phyloP scores from a whole-genome alignment of 2,113 vertebrate genomes.

The Microcebus griseorufus region DNA sequence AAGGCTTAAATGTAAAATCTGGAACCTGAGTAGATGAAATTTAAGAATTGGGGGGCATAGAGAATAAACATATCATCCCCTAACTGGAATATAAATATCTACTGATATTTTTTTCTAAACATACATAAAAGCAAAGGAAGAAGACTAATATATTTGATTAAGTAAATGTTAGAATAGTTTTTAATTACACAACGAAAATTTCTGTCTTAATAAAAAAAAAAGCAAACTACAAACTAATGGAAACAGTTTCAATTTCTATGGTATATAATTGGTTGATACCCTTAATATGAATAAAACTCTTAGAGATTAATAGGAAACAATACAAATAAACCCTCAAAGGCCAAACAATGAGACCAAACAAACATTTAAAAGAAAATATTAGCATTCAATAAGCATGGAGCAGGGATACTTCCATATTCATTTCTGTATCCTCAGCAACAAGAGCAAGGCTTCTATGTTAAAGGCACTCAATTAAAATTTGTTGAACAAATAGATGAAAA shows the following conservation, averaged over 20 bases:
- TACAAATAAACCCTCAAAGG: background rate
- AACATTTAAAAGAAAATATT: background rate
- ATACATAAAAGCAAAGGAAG: background rate
- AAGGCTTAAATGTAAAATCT: background rate
- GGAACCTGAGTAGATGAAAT: background rate
- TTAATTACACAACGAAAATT: background rate
- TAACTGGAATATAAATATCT: background rate
- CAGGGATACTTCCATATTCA: background rate
- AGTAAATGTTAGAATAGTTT: background rate
- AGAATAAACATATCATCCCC: background rate
- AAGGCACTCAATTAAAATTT: background rate
- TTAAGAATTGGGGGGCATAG: background rate
- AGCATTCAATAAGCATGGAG: background rate
- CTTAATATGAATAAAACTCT: background rate
- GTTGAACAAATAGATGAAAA: background rate
- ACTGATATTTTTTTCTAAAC: background rate
- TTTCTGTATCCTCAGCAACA: background rate
- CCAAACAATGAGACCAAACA: background rate
- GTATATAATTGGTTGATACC: background rate
- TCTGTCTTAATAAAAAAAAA: background rate
- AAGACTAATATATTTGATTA: background rate
- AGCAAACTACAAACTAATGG: background rate
- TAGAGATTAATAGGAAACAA: background rate
- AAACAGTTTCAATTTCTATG: background rate
- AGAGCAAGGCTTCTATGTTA: background rate